Percentiles rank a stretch among this genome's conserved stretches.
phyloP scores from a whole-genome alignment of 64 coral and sea anemone species.

The Pocillopora verrucosa region DNA sequence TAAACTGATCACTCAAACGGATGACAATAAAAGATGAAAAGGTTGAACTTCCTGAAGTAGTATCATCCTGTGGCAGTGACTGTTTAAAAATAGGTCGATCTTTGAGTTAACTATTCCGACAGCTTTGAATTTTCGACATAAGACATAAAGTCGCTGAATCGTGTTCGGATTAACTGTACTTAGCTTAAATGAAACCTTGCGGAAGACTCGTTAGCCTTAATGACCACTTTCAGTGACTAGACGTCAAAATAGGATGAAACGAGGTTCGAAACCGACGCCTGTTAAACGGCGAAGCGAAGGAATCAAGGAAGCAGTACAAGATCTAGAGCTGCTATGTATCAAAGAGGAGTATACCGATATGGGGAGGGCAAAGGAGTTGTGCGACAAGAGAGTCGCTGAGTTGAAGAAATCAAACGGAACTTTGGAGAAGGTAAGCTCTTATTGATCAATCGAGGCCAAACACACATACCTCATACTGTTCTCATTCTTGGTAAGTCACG shows the following conservation, averaged over 20 bases:
- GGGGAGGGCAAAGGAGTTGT: background rate
- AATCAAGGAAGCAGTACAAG: too few relatives aligned
- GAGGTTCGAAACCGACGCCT: too few relatives aligned
- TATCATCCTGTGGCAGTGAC: too few relatives aligned
- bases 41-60: too few relatives aligned
- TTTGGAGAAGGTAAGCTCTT: background rate
- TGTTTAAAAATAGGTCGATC: background rate
- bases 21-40: too few relatives aligned
- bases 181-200: background rate
- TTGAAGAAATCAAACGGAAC: background rate
- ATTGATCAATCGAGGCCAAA: background rate
- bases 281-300: too few relatives aligned
- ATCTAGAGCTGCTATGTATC: background rate
- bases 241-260: background rate
- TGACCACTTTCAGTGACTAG: background rate
- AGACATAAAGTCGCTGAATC: too few relatives aligned
- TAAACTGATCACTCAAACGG: too few relatives aligned
- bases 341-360: background rate
- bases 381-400: background rate
- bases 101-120: too few relatives aligned
- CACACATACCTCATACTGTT: background rate
- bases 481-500: background rate
- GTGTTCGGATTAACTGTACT: too few relatives aligned
- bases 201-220: background rate
- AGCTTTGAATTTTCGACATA: too few relatives aligned